Conservation (phyloP, 2,797 vertebrate species). For the Coendou prehensilis region DNA sequence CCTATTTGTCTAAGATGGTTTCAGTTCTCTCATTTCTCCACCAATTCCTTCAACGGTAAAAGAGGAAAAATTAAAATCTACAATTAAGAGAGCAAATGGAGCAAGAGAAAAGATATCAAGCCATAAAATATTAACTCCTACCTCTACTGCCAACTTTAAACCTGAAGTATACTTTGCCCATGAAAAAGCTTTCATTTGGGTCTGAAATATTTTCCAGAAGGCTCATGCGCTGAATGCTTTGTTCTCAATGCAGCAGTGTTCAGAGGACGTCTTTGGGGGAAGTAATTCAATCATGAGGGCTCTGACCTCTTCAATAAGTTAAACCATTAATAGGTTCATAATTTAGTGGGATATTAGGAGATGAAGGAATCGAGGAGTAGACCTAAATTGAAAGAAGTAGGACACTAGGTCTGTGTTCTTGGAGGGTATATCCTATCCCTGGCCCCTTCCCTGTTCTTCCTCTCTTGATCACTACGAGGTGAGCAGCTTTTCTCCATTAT, state of each 20-base stretch:
- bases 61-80: not conserved
- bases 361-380: not conserved
- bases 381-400: not conserved
- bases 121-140: not conserved
- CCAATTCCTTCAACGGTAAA: not conserved
- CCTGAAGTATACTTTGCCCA: not conserved
- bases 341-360: not conserved
- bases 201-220: not conserved
- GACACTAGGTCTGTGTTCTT: not conserved
- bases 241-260: not conserved
- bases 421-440: not conserved
- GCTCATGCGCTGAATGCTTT: not conserved
- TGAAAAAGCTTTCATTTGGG: not conserved
- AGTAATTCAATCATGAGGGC: not conserved
- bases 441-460: not conserved
- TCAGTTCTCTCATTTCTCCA: not conserved
- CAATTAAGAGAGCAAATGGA: not conserved
- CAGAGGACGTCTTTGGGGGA: not conserved
- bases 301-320: not conserved
- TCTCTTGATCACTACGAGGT: not conserved
- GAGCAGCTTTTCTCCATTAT: not conserved
- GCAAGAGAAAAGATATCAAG: not conserved
- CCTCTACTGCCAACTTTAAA: not conserved
- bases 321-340: not conserved
- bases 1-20: not conserved